Evolutionary conservation across 2,888 invertebrate species (phyloP).

Genomic region (Scaeva pyrastri): DNA sequence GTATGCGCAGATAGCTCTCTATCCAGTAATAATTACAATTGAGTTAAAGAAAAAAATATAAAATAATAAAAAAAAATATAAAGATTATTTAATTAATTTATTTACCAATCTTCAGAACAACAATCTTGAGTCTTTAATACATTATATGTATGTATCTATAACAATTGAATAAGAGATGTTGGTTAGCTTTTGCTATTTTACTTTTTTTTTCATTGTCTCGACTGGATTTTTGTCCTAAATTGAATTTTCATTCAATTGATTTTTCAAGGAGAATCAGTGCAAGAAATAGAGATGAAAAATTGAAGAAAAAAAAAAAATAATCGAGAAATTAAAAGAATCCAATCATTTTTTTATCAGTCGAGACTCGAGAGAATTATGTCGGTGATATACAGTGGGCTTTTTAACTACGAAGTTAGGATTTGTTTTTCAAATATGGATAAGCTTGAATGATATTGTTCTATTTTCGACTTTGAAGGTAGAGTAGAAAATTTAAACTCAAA

Average conservation of each 20-base stretch:
- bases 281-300: slow-evolving; percentile 24
- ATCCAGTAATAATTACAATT: slow-evolving; percentile 63
- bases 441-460: too few relatives aligned
- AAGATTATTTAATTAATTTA: slow-evolving; percentile 73
- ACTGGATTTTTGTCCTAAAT: slow-evolving; percentile 56
- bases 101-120: slow-evolving; percentile 62
- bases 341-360: slow-evolving; percentile 30
- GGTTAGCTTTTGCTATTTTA: slow-evolving; percentile 10
- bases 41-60: slow-evolving; percentile 5
- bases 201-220: slow-evolving; percentile 32
- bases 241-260: slow-evolving; percentile 57
- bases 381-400: background rate
- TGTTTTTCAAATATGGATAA: too few relatives aligned
- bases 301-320: slow-evolving; percentile 46
- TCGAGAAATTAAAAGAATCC: slow-evolving; percentile 21
- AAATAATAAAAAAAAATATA: slow-evolving; percentile 30
- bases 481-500: too few relatives aligned
- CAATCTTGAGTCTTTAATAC: slow-evolving; percentile 62
- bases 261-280: slow-evolving; percentile 20
- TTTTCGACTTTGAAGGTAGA: too few relatives aligned
- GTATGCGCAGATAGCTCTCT: slow-evolving; percentile 38
- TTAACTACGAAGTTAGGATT: background rate
- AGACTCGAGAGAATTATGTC: background rate
- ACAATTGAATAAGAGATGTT: background rate
- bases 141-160: slow-evolving; percentile 8